Conservation (phyloP, 2,797 vertebrate species). For the Tadarida brasiliensis region DNA sequence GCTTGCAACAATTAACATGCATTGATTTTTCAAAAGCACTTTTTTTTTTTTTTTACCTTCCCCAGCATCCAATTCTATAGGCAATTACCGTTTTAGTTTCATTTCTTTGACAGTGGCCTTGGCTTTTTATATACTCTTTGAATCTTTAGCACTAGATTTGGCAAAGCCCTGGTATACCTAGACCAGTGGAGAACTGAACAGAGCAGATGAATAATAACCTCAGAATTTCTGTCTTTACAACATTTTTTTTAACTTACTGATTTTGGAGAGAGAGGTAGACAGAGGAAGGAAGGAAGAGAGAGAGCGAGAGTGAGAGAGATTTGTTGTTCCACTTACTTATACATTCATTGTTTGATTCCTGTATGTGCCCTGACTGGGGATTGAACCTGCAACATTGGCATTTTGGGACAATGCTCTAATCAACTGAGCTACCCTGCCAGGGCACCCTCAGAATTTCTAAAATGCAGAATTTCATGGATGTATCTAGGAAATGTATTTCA, state of each 20-base stretch:
- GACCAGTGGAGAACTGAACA: neutral
- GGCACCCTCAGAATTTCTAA: neutral
- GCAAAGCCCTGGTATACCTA: neutral
- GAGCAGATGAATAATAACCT: neutral
- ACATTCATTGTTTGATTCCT: neutral
- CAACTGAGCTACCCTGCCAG: neutral
- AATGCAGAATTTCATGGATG: neutral
- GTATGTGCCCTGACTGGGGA: neutral
- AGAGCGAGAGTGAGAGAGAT: neutral
- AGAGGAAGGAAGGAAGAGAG: neutral
- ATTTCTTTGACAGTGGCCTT: slow-evolving; percentile 50
- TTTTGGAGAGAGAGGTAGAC: neutral
- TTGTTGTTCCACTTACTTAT: neutral
- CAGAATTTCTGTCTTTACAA: neutral
- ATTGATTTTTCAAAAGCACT: slow-evolving; percentile 29
- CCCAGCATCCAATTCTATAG: slow-evolving; percentile 3
- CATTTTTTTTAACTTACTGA: neutral
- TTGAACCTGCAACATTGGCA: neutral
- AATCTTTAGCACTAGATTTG: slow-evolving; percentile 29
- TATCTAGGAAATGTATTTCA: slow-evolving; percentile 6
- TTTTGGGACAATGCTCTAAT: neutral
- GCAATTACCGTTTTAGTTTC: slow-evolving; percentile 31
- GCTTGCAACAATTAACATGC: slow-evolving; percentile 48
- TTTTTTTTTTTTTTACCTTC: slow-evolving; percentile 19
- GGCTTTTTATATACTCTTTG: neutral